phyloP scores from a whole-genome alignment of 30 jellyfish, hydroid and myxozoan genomes.

The Turritopsis dohrnii region DNA sequence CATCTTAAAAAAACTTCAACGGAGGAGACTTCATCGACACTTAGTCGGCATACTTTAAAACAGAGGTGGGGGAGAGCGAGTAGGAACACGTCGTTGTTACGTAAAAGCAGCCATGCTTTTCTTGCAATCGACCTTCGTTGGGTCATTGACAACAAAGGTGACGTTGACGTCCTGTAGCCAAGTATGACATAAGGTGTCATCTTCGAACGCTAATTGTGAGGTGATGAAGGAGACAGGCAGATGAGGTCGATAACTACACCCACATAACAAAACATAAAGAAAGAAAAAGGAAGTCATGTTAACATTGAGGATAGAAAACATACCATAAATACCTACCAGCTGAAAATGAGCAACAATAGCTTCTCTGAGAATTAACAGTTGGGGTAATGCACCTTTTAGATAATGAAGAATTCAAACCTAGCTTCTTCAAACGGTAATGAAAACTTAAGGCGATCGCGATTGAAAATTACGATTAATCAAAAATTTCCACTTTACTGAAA shows the following conservation, averaged over 20 bases:
- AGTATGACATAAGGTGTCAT: slow-evolving; percentile 62
- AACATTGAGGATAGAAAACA: background rate
- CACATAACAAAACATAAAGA: slow-evolving; percentile 14
- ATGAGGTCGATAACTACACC: slow-evolving; percentile 98
- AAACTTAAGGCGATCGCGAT: no score
- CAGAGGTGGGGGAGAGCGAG: background rate
- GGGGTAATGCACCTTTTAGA: background rate
- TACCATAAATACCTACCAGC: background rate
- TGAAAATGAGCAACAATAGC: no score
- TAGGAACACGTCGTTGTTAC: background rate
- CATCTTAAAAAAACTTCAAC: background rate
- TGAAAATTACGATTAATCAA: no score
- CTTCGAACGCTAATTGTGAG: slow-evolving; percentile 84
- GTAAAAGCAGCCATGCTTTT: slow-evolving; percentile 37
- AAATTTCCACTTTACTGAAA: no score
- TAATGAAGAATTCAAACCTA: no score
- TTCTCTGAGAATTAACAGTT: no score
- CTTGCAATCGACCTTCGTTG: slow-evolving; percentile 88
- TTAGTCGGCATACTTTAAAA: background rate
- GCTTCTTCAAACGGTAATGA: no score
- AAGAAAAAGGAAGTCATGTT: background rate
- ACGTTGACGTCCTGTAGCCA: slow-evolving; percentile 92
- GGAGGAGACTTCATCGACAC: background rate
- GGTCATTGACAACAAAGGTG: slow-evolving; percentile 53
- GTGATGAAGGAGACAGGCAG: slow-evolving; percentile 72